Conservation (phyloP, 1,140 invertebrate species). For the Bombyx mori region DNA sequence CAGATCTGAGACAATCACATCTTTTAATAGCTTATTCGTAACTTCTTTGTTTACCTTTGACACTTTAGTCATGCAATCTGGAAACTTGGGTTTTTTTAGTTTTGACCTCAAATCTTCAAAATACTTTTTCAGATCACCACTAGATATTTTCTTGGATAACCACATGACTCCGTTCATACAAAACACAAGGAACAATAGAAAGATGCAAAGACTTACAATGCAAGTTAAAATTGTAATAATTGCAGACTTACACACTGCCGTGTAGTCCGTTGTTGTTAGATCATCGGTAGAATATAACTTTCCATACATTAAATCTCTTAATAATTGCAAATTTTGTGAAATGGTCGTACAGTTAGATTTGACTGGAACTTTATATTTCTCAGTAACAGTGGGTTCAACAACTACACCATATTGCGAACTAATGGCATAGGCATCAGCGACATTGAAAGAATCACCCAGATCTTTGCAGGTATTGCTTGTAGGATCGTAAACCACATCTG, state of each 20-base stretch:
- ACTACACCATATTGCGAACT: slow-evolving; percentile 35
- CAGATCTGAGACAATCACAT: slow-evolving; percentile 46
- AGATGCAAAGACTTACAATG: slow-evolving; percentile 24
- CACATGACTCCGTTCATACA: slow-evolving; percentile 25
- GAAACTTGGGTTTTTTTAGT: slow-evolving; percentile 6
- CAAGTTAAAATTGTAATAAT: slow-evolving; percentile 27
- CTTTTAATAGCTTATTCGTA: slow-evolving; percentile 34
- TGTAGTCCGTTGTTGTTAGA: slow-evolving; percentile 22
- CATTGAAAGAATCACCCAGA: slow-evolving; percentile 29
- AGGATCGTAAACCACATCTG: slow-evolving; percentile 33
- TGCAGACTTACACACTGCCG: slow-evolving; percentile 23
- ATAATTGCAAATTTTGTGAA: slow-evolving; percentile 45
- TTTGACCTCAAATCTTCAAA: slow-evolving; percentile 15
- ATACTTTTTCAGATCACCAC: slow-evolving; percentile 19
- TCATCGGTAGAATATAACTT: slow-evolving; percentile 29
- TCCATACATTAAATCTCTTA: slow-evolving; percentile 43
- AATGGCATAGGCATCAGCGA: slow-evolving; percentile 41
- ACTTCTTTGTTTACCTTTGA: slow-evolving; percentile 22
- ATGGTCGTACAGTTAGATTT: slow-evolving; percentile 48
- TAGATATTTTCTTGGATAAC: slow-evolving; percentile 20
- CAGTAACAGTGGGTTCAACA: slow-evolving; percentile 10
- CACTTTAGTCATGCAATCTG: slow-evolving; percentile 5
- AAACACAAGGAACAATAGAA: slow-evolving; percentile 28
- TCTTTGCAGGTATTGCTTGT: slow-evolving; percentile 44
- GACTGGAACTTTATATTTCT: slow-evolving; percentile 22